These are phyloP conservation scores for Poecilia latipinna DNA, from an alignment of 2,113 vertebrate species.

Conservation along the genomic window DNA sequence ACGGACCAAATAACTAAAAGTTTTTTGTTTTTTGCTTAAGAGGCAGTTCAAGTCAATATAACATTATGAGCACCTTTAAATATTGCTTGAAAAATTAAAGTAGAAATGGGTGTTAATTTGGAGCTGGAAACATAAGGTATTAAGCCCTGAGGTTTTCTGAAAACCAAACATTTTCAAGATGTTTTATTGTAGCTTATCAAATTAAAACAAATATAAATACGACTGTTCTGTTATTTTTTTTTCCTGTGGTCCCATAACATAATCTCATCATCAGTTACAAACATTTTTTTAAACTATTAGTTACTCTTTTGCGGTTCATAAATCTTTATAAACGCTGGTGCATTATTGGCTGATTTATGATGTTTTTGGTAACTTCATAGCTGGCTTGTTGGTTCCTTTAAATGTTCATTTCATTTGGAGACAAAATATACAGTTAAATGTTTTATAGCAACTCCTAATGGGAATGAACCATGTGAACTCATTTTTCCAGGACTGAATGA, in stretches of 20 bases:
- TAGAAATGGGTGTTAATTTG: background rate
- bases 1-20: background rate
- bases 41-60: background rate
- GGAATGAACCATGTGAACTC: background rate
- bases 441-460: background rate
- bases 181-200: background rate
- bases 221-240: background rate
- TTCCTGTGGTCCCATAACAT: background rate
- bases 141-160: constrained; percentile 32
- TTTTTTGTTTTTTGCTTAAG: background rate
- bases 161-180: background rate
- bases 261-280: no score
- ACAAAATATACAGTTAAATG: background rate
- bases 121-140: constrained; percentile 4
- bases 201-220: background rate
- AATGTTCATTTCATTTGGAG: background rate
- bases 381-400: background rate
- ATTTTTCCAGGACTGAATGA: background rate
- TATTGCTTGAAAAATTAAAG: constrained; percentile 12
- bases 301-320: background rate
- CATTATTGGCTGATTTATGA: background rate
- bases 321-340: background rate
- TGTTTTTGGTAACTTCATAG: background rate
- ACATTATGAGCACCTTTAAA: background rate
- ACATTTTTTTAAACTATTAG: no score